Conservation (phyloP, 1,140 invertebrate species). For the Telenomus remus region DNA sequence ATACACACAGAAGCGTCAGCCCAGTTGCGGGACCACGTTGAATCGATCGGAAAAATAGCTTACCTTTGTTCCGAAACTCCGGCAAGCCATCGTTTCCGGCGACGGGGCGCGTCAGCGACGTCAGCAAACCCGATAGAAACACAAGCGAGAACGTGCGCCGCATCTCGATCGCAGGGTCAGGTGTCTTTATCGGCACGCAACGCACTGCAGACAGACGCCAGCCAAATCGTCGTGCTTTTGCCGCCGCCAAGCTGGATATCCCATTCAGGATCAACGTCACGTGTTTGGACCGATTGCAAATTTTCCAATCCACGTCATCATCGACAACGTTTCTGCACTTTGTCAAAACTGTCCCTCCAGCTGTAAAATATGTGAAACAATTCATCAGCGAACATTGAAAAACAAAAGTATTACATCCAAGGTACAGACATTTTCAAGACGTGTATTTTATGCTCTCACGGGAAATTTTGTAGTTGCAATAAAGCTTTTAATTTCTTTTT, state of each 20-base stretch:
- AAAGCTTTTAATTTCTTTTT: conserved; percentile 19
- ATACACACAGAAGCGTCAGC: conserved; percentile 37
- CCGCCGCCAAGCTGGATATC: conserved; percentile 16
- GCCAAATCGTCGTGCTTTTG: conserved; percentile 1
- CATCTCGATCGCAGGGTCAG: conserved; percentile 58
- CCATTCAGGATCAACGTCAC: conserved; percentile 17
- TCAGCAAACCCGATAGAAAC: conserved; percentile 65
- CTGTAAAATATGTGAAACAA: conserved; percentile 21
- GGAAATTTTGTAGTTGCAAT: conserved; percentile 14
- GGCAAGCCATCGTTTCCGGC: conserved; percentile 58
- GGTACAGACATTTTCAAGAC: conserved; percentile 15
- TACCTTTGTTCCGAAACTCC: conserved; percentile 66
- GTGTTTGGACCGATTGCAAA: conserved; percentile 7
- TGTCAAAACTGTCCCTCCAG: conserved; percentile 13
- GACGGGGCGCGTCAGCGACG: conserved; percentile 60
- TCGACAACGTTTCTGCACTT: conserved; percentile 6
- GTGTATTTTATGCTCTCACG: conserved; percentile 10
- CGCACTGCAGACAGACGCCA: conserved; percentile 35
- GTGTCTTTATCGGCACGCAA: conserved; percentile 51
- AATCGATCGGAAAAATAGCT: conserved; percentile 61
- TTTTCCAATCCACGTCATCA: conserved; percentile 8
- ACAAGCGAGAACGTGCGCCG: conserved; percentile 61
- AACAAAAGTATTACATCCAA: conserved; percentile 5
- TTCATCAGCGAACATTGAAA: conserved; percentile 7
- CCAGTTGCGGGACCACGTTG: conserved; percentile 27